Conservation (phyloP, 2,797 vertebrate genomes). For the Synanceia verrucosa region DNA sequence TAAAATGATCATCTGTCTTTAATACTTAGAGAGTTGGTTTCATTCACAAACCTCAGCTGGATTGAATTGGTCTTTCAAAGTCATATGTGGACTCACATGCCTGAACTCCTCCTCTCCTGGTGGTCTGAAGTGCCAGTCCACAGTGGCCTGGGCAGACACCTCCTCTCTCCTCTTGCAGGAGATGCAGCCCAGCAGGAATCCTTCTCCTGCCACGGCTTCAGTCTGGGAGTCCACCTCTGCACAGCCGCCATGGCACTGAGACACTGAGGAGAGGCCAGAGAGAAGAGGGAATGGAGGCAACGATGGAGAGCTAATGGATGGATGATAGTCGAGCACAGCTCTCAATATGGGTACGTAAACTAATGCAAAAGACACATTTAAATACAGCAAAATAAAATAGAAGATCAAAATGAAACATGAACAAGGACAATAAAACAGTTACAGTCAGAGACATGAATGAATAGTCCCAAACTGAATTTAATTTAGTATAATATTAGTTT, state of each 20-base stretch:
- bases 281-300: not conserved
- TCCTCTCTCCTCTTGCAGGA: slow-evolving; percentile 91
- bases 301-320: too few relatives aligned
- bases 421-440: not conserved
- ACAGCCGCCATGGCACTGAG: slow-evolving; percentile 81
- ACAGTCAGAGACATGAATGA: not conserved
- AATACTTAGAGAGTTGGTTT: not conserved
- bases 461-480: not conserved
- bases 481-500: not conserved
- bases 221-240: slow-evolving; percentile 92
- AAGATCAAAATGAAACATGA: not conserved
- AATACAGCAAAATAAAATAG: not conserved
- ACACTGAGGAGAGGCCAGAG: slow-evolving; percentile 65
- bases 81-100: slow-evolving; percentile 67
- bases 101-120: slow-evolving; percentile 75
- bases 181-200: slow-evolving; percentile 89
- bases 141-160: slow-evolving; percentile 77
- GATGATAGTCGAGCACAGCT: too few relatives aligned
- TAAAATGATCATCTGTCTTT: not conserved
- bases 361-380: not conserved
- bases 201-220: slow-evolving; percentile 83
- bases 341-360: not conserved
- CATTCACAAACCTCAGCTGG: not conserved
- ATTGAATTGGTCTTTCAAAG: not conserved
- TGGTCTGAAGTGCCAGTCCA: slow-evolving; percentile 88